Conservation (phyloP, 2,797 vertebrate genomes). For the Cyprinodon diabolis region DNA sequence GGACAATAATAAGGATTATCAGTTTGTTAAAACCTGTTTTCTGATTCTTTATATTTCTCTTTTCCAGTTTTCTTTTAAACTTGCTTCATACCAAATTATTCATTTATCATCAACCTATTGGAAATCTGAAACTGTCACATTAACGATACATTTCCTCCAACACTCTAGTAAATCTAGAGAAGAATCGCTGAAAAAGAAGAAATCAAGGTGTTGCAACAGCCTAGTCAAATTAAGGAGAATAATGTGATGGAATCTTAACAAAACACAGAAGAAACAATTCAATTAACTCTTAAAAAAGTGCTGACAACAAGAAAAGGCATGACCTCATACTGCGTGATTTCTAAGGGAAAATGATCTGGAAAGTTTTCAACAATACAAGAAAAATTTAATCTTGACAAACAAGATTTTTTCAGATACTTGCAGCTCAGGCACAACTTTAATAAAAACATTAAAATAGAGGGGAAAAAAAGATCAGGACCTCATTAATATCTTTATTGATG, state of each 20-base stretch:
- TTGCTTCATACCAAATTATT: neutral
- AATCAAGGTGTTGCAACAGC: neutral
- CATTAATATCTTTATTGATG: no score
- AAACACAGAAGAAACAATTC: no score
- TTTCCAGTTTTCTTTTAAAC: neutral
- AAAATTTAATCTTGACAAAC: neutral
- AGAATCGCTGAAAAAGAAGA: neutral
- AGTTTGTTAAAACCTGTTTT: no score
- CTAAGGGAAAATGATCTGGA: neutral
- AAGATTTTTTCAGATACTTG: neutral
- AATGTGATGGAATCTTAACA: no score
- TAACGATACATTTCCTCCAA: no score
- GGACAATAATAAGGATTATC: no score
- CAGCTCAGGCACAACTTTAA: neutral
- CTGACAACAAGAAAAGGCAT: slow-evolving; percentile 4
- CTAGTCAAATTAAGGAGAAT: neutral
- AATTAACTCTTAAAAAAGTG: no score
- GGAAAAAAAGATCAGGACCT: no score
- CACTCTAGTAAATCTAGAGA: neutral
- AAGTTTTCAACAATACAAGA: slow-evolving; percentile 2
- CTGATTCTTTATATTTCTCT: no score
- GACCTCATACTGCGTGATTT: neutral
- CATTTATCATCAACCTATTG: neutral
- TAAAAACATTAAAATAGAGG: no score
- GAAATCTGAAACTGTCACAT: neutral